Base-by-base conservation (phyloP, 2,888 invertebrate genomes). In the Agapostemon virescens region DNA sequence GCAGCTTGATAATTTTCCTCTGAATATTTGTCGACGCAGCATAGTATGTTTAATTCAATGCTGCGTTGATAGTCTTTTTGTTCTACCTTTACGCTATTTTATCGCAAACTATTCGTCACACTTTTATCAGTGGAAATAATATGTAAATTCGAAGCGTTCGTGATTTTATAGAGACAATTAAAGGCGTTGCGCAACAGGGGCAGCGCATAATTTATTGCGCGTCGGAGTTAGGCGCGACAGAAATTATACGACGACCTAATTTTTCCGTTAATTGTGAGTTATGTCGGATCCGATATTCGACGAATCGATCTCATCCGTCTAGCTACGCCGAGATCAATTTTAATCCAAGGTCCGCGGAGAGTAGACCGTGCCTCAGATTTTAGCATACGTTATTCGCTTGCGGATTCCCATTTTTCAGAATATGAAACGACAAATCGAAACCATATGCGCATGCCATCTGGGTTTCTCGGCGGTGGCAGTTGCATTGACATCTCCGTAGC, bases 361-460 rank as follows among this genome's bases (percentile, higher is more conserved):
- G 2, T 5, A 13, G n/a, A 36, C 33, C 33, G 63, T 36, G 1
- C n/a, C 33, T n/a, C 33, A 36, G 36, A 63, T 13, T 63, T 63
- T 36, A 36, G 63, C 33, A 36, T 36, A 33, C 61, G 36, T 4
- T 13, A 11, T n/a, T 63, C 36, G 36, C 17, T n/a, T 5, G 17
- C n/a, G 20, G 5, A 36, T 36, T 20, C 36, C 30, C 36, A 63
- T 63, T 63, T 63, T 63, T 63, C 63, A 11, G 63, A 63, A 63
- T 63, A 63, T 36, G 5, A n/a, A 36, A 63, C 33, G 63, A 6
- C 63, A n/a, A 63, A 33, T 36, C 36, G 63, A 36, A 36, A 63
- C n/a, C 63, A 36, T 36, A 63, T 36, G 63, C n/a, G n/a, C n/a
- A 63, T 63, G 33, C 33, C 36, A n/a, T 63, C 33, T 63, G 36